Conservation (phyloP, 2,888 invertebrate genomes). For the Erebia ligea region DNA sequence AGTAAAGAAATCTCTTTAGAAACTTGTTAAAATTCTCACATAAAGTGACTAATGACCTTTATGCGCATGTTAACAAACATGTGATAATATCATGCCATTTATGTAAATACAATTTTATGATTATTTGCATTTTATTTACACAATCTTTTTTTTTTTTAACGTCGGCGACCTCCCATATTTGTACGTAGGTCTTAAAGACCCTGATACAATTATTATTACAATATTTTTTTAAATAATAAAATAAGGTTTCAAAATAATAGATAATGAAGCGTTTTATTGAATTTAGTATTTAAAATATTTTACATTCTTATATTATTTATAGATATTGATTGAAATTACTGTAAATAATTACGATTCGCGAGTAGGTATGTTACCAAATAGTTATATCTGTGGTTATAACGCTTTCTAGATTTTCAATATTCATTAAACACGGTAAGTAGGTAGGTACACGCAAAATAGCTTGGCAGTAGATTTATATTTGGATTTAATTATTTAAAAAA, state of each 20-base stretch:
- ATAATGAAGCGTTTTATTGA: neutral
- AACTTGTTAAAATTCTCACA: neutral
- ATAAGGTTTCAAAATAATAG: neutral
- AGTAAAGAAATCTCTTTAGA: neutral
- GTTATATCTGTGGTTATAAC: neutral
- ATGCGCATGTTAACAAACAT: neutral
- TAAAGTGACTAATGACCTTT: neutral
- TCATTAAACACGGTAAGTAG: neutral
- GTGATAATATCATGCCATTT: neutral
- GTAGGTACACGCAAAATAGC: neutral
- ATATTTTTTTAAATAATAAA: neutral
- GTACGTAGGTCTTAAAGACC: neutral
- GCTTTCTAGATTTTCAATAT: slow-evolving; percentile 2
- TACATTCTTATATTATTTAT: neutral
- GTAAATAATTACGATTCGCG: neutral
- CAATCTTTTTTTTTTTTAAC: neutral
- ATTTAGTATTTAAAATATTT: neutral
- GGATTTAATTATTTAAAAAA: no score
- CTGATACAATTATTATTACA: neutral
- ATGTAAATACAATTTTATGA: neutral
- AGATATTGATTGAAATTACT: neutral
- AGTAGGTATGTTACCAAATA: neutral
- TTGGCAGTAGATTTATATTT: no score
- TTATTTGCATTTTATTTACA: slow-evolving; percentile 3
- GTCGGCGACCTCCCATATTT: neutral